Evolutionary conservation across 1,140 invertebrate species (phyloP).

Genomic region (Scaptomyza montana): DNA sequence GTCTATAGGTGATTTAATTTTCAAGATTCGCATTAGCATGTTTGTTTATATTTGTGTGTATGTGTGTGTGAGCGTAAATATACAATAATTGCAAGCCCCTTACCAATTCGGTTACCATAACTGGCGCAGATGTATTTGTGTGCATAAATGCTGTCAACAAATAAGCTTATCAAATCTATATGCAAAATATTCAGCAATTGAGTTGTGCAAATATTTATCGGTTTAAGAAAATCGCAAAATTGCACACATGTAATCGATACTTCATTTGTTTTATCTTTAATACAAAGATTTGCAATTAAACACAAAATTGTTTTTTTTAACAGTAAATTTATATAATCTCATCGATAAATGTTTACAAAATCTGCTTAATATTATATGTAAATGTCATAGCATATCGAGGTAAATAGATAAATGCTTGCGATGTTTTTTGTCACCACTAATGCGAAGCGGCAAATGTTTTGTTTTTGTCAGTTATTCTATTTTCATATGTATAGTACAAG

Average conservation of each 20-base stretch:
- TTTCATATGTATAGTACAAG: constrained; percentile 15
- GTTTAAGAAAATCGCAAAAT: not conserved
- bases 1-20: constrained; percentile 26
- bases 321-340: no score
- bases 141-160: not conserved
- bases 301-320: not conserved
- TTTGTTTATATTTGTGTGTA: not conserved
- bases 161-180: constrained; percentile 2
- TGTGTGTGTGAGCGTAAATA: not conserved
- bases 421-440: constrained; percentile 9
- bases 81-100: not conserved
- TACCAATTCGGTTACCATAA: constrained; percentile 44
- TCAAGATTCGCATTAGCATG: not conserved
- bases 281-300: not conserved
- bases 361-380: no score
- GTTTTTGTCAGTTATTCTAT: constrained; percentile 44
- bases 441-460: constrained; percentile 42
- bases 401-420: no score
- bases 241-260: constrained; percentile 6
- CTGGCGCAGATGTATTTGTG: not conserved
- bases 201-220: not conserved
- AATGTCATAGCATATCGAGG: no score
- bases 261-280: not conserved
- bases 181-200: constrained; percentile 15
- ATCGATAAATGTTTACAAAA: no score